A percentile compares a stretch with the other conserved stretches of the same genome.
Conservation (phyloP, 2,888 invertebrate genomes). For the Leptinotarsa rubiginosa region DNA sequence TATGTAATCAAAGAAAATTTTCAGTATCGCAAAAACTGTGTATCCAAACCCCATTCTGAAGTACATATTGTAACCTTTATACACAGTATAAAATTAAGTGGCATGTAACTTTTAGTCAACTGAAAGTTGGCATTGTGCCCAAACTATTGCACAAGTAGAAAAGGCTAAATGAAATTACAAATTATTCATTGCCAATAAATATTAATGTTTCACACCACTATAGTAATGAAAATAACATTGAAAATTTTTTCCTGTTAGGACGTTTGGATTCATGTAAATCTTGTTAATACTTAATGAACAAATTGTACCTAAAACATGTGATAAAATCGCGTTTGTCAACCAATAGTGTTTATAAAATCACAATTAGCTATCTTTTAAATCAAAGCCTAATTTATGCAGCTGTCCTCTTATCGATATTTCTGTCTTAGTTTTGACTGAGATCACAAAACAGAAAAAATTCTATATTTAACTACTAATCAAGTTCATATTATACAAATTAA, state of each 20-base stretch:
- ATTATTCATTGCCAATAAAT: not conserved
- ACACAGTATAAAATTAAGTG: constrained; percentile 2
- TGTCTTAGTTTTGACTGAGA: not conserved
- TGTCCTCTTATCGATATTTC: not conserved
- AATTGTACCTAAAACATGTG: constrained; percentile 3
- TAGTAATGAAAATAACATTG: not conserved
- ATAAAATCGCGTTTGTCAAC: not conserved
- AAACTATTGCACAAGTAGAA: no score
- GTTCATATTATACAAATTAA: not conserved
- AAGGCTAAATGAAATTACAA: not conserved
- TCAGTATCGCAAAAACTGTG: no score
- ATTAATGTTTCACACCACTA: not conserved
- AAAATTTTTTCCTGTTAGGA: not conserved
- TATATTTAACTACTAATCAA: not conserved
- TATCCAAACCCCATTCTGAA: not conserved
- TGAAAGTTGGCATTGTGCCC: no score
- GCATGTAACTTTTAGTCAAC: no score
- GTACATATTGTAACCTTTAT: not conserved
- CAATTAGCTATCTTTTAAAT: constrained; percentile 1
- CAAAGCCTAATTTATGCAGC: constrained; percentile 2
- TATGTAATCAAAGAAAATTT: no score
- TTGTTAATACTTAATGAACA: not conserved
- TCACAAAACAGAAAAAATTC: not conserved
- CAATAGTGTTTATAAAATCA: constrained; percentile 11
- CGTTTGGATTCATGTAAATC: not conserved